These are phyloP conservation scores for Coelopa frigida DNA, from an alignment of 1,140 invertebrate genomes.

Conservation along the genomic window DNA sequence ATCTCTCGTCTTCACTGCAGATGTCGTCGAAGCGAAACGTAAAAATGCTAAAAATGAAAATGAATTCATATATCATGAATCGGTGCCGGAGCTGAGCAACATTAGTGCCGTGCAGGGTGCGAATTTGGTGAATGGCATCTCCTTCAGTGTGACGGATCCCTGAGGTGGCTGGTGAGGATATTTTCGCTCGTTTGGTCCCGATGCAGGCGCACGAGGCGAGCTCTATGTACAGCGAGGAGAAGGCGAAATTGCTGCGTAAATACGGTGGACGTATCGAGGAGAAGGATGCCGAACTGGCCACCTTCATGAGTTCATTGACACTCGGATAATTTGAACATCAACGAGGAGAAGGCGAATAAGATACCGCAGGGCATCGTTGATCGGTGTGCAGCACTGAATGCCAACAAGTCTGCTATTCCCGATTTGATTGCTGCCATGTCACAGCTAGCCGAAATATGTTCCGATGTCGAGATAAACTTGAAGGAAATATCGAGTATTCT, in stretches of 20 bases:
- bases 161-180: constrained; percentile 86
- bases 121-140: constrained; percentile 85
- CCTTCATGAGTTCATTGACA: constrained; percentile 77
- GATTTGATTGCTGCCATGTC: constrained; percentile 75
- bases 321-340: constrained; percentile 65
- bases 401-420: constrained; percentile 71
- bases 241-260: constrained; percentile 79
- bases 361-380: constrained; percentile 82
- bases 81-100: constrained; percentile 76
- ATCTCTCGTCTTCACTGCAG: constrained; percentile 74
- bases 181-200: constrained; percentile 86
- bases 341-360: constrained; percentile 43
- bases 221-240: constrained; percentile 94
- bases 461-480: constrained; percentile 69
- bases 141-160: constrained; percentile 82
- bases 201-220: constrained; percentile 93
- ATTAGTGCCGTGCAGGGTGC: constrained; percentile 84
- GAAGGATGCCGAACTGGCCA: constrained; percentile 77
- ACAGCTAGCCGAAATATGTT: constrained; percentile 67
- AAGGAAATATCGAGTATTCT: constrained; percentile 63
- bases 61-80: constrained; percentile 97
- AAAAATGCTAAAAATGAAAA: constrained; percentile 96
- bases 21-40: constrained; percentile 82
- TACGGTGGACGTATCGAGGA: constrained; percentile 73
- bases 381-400: constrained; percentile 81